A percentile compares a stretch with the other conserved stretches of the same genome.
These are phyloP conservation scores for Ceramica pisi DNA, from an alignment of 2,888 invertebrate genomes.

Conservation along the genomic window DNA sequence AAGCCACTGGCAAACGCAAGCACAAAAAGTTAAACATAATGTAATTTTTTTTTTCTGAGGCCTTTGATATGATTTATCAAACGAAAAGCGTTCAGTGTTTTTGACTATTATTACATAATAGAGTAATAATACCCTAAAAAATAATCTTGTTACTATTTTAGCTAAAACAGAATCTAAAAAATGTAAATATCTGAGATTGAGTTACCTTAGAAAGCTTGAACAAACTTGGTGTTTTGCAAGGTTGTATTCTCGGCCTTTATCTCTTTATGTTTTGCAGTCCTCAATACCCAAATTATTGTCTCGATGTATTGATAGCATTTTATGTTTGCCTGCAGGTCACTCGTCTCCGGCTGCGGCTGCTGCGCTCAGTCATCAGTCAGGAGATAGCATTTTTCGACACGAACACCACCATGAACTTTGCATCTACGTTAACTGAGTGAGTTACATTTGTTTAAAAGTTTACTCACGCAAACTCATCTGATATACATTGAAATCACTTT, in stretches of 20 bases:
- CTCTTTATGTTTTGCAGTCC: no score
- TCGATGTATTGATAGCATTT: neutral
- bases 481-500: no score
- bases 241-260: neutral
- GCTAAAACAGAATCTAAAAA: neutral
- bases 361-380: constrained; percentile 92
- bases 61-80: constrained; percentile 3
- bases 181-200: neutral
- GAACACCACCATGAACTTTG: constrained; percentile 92
- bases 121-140: no score
- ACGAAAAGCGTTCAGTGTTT: neutral
- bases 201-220: neutral
- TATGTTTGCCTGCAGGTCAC: constrained; percentile 82
- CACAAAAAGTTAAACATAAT: neutral
- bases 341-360: constrained; percentile 91
- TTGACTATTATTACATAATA: neutral
- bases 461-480: no score
- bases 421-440: constrained; percentile 93
- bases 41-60: neutral
- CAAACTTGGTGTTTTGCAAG: neutral
- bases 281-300: neutral
- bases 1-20: no score
- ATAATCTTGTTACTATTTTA: neutral
- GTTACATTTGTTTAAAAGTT: constrained; percentile 2
- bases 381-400: constrained; percentile 94